Evolutionary conservation across 2,888 invertebrate species (phyloP).

Genomic region (Serripes groenlandicus): DNA sequence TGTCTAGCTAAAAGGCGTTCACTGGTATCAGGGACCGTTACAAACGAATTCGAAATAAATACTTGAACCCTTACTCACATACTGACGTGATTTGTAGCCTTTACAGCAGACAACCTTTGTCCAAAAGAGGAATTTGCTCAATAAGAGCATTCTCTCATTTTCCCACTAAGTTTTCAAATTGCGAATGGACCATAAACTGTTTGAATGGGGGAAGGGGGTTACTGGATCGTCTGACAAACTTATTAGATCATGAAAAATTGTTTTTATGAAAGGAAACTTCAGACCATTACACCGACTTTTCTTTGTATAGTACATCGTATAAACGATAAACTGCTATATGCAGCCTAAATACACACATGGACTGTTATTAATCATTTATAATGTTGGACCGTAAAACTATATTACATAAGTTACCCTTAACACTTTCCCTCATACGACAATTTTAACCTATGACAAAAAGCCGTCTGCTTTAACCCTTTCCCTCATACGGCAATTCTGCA

Average conservation of each 20-base stretch:
- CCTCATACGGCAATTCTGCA: too few species aligned
- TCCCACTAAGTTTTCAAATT: slow-evolving; percentile 1
- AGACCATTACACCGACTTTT: not conserved
- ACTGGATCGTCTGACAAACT: not conserved
- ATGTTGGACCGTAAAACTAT: too few species aligned
- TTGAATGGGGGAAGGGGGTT: too few species aligned
- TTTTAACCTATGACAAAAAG: too few species aligned
- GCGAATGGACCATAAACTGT: too few species aligned
- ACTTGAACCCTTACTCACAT: not conserved
- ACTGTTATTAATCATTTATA: too few species aligned
- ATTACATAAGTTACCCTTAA: too few species aligned
- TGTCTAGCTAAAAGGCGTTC: not conserved
- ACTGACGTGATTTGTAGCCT: not conserved
- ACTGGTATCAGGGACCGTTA: not conserved
- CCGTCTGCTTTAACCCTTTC: too few species aligned
- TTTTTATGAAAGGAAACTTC: not conserved
- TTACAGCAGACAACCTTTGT: not conserved
- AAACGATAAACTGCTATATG: not conserved
- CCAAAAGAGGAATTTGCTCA: not conserved
- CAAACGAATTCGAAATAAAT: not conserved
- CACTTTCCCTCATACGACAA: too few species aligned
- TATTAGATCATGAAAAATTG: not conserved
- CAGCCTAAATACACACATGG: not conserved
- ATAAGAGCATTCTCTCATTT: not conserved
- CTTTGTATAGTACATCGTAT: not conserved